Base-by-base conservation (phyloP, 1,140 invertebrate species). In the Dinothrombium tinctorium region DNA sequence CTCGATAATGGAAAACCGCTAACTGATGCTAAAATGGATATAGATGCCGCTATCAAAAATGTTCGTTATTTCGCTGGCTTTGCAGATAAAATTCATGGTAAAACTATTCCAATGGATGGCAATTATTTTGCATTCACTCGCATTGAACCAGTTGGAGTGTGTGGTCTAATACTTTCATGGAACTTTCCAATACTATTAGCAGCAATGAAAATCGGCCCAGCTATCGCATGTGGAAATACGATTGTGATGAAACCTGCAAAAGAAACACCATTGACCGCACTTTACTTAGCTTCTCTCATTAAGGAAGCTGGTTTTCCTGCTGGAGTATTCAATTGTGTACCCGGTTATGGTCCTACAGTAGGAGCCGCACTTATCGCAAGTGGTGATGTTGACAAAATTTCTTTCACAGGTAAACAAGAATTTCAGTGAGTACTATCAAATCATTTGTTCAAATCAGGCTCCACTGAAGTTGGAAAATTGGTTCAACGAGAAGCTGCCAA, bases 321-420 rank as follows among this genome's bases (percentile, higher is more conserved):
- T 12, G 64, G 24, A 26, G 37, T n/a, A 8, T 22, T 38, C 14
- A 25, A 25, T 38, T n/a, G 24, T 38, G 22, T 26, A 4, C 22
- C 24, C 9, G 37, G 37, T 14, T 49, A 37, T 35, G 46, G 46
- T 17, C 37, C 40, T 12, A 49, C 47, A 23, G 45, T 45, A 3
- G 48, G 48, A 31, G 38, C 17, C 7, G 12, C 46, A 15, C 21
- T 46, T 5, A 33, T 41, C 9, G n/a, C 2, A 12, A 33, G 47
- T 41, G 21, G 23, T 2, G 19, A 29, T 37, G 71, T 87, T 33
- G 68, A 73, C 41, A 89, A 89, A 62, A 67, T 89, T 29, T 76
- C 80, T 5, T 89, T 90, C 56, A 89, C 83, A 25, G 83, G 84
- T 33, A n/a, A n/a, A n/a, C n/a, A n/a, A n/a, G n/a, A n/a, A n/a